Conservation (phyloP, 2,888 invertebrate genomes). For the Maniola hyperantus region DNA sequence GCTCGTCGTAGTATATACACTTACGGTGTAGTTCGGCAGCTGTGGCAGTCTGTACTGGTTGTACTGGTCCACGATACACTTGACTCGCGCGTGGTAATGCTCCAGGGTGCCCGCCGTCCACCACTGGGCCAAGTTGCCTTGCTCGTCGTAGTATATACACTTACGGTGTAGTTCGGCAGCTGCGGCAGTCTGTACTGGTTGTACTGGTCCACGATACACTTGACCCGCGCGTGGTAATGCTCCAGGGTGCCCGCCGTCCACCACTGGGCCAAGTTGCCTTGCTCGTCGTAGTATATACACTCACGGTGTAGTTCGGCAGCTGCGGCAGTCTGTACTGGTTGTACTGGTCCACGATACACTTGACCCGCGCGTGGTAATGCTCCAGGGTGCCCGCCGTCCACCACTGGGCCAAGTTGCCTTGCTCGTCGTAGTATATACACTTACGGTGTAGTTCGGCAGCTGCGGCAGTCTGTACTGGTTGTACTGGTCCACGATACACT, state of each 20-base stretch:
- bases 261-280: slow-evolving; percentile 91
- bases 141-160: slow-evolving; percentile 91
- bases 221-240: slow-evolving; percentile 86
- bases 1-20: slow-evolving; percentile 91
- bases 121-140: slow-evolving; percentile 91
- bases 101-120: slow-evolving; percentile 87
- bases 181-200: slow-evolving; percentile 85
- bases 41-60: slow-evolving; percentile 85
- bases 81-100: slow-evolving; percentile 86
- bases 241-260: slow-evolving; percentile 87
- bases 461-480: slow-evolving; percentile 85
- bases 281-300: slow-evolving; percentile 91
- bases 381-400: slow-evolving; percentile 87
- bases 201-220: slow-evolving; percentile 89
- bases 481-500: slow-evolving; percentile 89
- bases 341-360: slow-evolving; percentile 89
- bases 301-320: slow-evolving; percentile 78
- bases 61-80: slow-evolving; percentile 89
- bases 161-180: slow-evolving; percentile 78
- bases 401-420: slow-evolving; percentile 91
- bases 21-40: slow-evolving; percentile 78
- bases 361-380: slow-evolving; percentile 86
- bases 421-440: slow-evolving; percentile 91
- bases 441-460: slow-evolving; percentile 78
- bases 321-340: slow-evolving; percentile 85